Base-by-base conservation (phyloP, 92 coral and sea anemone species). In the Paramuricea clavata region DNA sequence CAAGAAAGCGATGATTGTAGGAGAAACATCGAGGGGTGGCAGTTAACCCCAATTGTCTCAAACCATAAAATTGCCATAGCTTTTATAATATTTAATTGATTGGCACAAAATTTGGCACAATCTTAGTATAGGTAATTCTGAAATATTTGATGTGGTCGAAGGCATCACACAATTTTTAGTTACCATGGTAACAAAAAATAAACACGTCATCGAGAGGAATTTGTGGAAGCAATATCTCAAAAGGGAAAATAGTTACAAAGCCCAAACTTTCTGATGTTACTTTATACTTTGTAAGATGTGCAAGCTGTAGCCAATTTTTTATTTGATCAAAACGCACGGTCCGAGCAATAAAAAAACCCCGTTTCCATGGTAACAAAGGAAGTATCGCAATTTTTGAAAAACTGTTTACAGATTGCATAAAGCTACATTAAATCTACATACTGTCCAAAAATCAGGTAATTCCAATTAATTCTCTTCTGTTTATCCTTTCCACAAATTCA, bases 151-250 rank as follows among this genome's bases (percentile, higher is more conserved):
- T 62, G 70, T 62, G 35, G 34, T 31, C 35, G 70, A 62, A 62
- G 70, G 35, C 70, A 23, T 62, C 34, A 1, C 35, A 62, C 30
- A 26, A 8, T 31, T 62, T 28, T 62, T 62, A 31, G 70, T 62
- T 62, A 62, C 70, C 70, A 62, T 62, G 70, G 70, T 62, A 61
- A 22, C 69, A 28, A 10, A 62, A 12, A 62, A 62, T 62, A 62
- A 62, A 62, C 70, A 62, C 70, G 6, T 22, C 35, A 62, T 62
- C 44, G 44, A 39, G 44, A 71, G 30, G 30, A 39, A 17, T 17
- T 71, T 35, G 77, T 11, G 52, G 49, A 71, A 71, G 52, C 25
- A 35, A 39, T 71, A 71, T 34, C 49, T 39, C 49, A 34, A 7
- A 13, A 71, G 16, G 41, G 26, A 71, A 71, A 71, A 71, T 34